Percentiles rank a stretch among this genome's conserved stretches.
Conservation (phyloP, 2,888 invertebrate species). For the Chesias legatella region DNA sequence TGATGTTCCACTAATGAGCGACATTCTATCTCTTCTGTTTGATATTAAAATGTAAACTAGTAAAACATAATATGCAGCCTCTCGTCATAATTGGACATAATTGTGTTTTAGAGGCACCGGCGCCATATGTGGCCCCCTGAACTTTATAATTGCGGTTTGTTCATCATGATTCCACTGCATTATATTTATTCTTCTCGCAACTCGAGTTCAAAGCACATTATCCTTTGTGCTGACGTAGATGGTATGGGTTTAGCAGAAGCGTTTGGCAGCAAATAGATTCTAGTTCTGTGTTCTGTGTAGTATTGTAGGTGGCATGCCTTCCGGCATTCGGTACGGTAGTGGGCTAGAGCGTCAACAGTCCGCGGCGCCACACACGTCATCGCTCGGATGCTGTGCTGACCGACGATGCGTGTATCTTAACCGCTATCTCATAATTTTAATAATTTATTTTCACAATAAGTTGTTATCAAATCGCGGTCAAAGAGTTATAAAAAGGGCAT, state of each 20-base stretch:
- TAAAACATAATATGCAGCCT: conserved; percentile 34
- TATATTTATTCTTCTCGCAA: conserved; percentile 1
- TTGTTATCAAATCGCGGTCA: conserved; percentile 26
- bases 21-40: conserved; percentile 52
- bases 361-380: conserved; percentile 27
- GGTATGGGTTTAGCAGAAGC: conserved; percentile 36
- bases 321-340: conserved; percentile 37
- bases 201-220: conserved; percentile 32
- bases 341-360: conserved; percentile 33
- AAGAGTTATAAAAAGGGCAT: conserved; percentile 29
- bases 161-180: background rate
- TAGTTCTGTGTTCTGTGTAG: conserved; percentile 46
- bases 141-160: conserved; percentile 22
- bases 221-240: conserved; percentile 28
- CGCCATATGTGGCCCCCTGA: conserved; percentile 34
- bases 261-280: conserved; percentile 46
- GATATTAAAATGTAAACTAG: conserved; percentile 43
- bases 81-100: conserved; percentile 48
- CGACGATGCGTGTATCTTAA: conserved; percentile 11
- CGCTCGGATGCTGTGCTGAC: background rate
- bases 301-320: conserved; percentile 41
- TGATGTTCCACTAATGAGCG: conserved; percentile 48
- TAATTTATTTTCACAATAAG: conserved; percentile 27
- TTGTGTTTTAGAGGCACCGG: conserved; percentile 40
- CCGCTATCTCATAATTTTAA: conserved; percentile 15